Evolutionary conservation across 2,888 invertebrate species (phyloP), one percentile per base, ranked within the genome.

Genomic region (Heliconius cydno): DNA sequence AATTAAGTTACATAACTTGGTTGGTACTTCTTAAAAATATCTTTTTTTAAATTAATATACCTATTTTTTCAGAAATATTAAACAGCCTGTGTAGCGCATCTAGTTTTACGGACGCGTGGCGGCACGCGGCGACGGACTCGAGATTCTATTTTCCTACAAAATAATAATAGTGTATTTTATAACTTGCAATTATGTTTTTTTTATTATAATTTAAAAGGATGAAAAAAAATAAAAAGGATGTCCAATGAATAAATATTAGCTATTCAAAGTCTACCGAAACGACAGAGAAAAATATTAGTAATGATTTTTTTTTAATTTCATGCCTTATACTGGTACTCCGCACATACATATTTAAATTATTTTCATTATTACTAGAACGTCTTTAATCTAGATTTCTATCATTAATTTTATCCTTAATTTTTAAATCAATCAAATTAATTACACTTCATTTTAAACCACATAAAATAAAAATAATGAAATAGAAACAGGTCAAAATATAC

Each of bases 21-120:
- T 60, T 9, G 22, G 19, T n/a, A 22, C 1, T 22, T 3, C 9
- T 60, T 60, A 60, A 22, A 3, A 60, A 7, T 25, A 25, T 1
- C 2, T 13, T 65, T 60, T 65, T 15, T 28, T 15, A 15, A 28
- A n/a, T 57, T 15, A 65, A 65, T 15, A 28, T 65, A 65, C 25
- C 12, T 1, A 22, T 15, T 57, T 34, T 60, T 52, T 34, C 22
- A 13, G 28, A 13, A 73, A 34, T 34, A 60, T 60, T 13, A 5
- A 65, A 6, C 75, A 66, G 3, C 75, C 65, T 75, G 46, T 75
- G 28, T 65, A 75, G 25, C 63, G 10, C 19, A 75, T 46, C 28
- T 22, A 22, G 75, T 28, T 46, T 63, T 22, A 38, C 2, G 65
- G 65, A 89, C 90, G 89, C 89, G 90, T 90, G 92, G 60, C 76